These are phyloP conservation scores for Cephalopachus bancanus DNA, from an alignment of 2,797 vertebrate genomes.

Conservation along the genomic window DNA sequence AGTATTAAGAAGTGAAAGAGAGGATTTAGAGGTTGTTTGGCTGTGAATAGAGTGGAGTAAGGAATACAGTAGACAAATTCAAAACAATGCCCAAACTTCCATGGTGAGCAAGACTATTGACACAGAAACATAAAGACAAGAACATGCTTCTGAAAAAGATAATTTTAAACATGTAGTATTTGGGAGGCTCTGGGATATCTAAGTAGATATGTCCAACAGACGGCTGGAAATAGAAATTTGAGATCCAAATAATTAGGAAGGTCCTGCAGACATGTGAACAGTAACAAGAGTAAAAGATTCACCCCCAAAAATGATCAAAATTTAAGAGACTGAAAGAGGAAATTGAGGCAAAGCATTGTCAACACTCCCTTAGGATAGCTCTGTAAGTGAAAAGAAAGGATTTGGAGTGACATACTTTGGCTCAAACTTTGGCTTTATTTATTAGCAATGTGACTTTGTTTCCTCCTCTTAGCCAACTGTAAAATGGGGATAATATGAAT, in stretches of 20 bases:
- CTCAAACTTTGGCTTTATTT: background rate
- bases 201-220: background rate
- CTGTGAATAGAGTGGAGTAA: background rate
- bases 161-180: background rate
- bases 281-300: background rate
- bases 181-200: background rate
- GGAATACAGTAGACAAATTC: background rate
- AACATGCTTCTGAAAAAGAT: background rate
- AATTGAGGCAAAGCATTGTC: background rate
- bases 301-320: conserved; percentile 18
- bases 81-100: background rate
- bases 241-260: background rate
- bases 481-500: conserved; percentile 18
- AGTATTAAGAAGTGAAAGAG: background rate
- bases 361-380: background rate
- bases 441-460: background rate
- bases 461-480: background rate
- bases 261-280: background rate
- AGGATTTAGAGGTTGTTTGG: background rate
- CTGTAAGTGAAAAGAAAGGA: background rate
- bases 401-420: background rate
- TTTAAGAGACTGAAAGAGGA: background rate
- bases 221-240: background rate
- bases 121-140: background rate
- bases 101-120: background rate